Conservation (phyloP, 2,113 vertebrate species). For the Struthio camelus region DNA sequence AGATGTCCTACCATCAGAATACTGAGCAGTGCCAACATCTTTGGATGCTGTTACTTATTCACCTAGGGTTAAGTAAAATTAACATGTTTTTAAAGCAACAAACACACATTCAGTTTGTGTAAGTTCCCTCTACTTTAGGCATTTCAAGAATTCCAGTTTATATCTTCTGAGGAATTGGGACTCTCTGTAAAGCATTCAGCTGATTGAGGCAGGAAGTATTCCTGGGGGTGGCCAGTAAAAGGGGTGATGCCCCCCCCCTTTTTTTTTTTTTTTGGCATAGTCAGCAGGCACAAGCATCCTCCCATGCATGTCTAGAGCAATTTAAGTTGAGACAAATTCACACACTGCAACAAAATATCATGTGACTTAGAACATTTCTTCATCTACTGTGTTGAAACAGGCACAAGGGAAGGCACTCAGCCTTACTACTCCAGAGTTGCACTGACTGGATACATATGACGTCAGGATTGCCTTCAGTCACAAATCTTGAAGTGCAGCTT, state of each 20-base stretch:
- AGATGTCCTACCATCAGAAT: neutral
- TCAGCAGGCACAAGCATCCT: neutral
- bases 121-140: neutral
- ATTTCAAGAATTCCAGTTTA: neutral
- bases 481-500: slow-evolving; percentile 82
- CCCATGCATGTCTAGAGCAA: fast-evolving
- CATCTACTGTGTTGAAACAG: slow-evolving; percentile 53
- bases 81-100: neutral
- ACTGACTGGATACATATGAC: slow-evolving; percentile 40
- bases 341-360: neutral
- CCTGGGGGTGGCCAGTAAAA: neutral
- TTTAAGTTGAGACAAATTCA: neutral
- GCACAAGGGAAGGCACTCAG: neutral
- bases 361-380: slow-evolving; percentile 26
- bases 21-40: neutral
- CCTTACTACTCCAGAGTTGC: slow-evolving; percentile 44
- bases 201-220: neutral
- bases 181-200: neutral
- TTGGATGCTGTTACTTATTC: neutral
- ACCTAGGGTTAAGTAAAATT: neutral
- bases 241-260: too few relatives aligned
- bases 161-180: neutral
- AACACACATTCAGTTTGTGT: neutral
- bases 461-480: slow-evolving; percentile 70
- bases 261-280: too few relatives aligned